phyloP scores from a whole-genome alignment of 1,140 invertebrate genomes.

The Pemphigus obesinymphae region DNA sequence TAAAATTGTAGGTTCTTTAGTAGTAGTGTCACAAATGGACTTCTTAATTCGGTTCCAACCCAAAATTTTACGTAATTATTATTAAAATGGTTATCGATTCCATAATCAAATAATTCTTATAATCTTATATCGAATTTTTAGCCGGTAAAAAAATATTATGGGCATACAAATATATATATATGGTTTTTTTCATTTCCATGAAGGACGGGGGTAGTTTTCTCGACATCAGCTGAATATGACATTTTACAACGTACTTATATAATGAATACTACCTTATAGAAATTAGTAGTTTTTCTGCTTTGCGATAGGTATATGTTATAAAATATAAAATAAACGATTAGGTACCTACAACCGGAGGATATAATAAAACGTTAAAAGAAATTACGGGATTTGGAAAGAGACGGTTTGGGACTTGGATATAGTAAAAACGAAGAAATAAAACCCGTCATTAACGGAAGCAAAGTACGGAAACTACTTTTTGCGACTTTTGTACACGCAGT shows the following conservation, averaged over 20 bases:
- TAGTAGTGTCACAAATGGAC: too few relatives aligned
- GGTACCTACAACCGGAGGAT: not conserved
- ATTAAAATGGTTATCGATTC: too few relatives aligned
- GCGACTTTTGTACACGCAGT: not conserved
- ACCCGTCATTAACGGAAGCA: not conserved
- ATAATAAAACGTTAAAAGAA: not conserved
- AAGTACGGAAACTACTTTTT: not conserved
- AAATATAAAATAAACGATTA: not conserved
- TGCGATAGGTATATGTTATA: not conserved
- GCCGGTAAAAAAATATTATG: too few relatives aligned
- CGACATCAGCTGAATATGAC: not conserved
- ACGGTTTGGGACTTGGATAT: not conserved
- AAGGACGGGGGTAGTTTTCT: not conserved
- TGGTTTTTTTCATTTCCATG: too few relatives aligned
- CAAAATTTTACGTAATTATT: too few relatives aligned
- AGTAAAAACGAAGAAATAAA: not conserved
- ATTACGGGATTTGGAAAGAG: not conserved
- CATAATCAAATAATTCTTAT: too few relatives aligned
- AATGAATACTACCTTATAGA: too few relatives aligned
- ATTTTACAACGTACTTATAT: not conserved
- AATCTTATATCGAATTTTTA: too few relatives aligned
- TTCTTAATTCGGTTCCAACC: too few relatives aligned
- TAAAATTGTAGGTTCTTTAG: too few relatives aligned
- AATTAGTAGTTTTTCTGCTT: not conserved
- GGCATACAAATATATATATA: too few relatives aligned